Percentiles rank a stretch among this genome's conserved stretches.
Evolutionary conservation across 2,113 vertebrate species (phyloP).

Genomic region (Pleuronectes platessa): DNA sequence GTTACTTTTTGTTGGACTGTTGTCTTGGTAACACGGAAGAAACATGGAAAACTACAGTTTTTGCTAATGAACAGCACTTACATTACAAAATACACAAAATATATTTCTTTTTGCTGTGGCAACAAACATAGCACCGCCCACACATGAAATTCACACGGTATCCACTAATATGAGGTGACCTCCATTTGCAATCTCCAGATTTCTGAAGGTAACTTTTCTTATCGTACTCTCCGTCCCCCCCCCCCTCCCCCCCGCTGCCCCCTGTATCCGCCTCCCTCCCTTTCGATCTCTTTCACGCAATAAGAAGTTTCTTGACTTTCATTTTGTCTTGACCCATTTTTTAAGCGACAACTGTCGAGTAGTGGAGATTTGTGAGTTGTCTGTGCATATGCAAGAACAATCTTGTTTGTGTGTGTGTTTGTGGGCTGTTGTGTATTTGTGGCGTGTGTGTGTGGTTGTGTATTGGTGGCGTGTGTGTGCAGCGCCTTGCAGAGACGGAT

Average conservation of each 20-base stretch:
- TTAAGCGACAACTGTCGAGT: constrained; percentile 63
- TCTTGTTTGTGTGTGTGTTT: not conserved
- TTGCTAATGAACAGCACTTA: constrained; percentile 16
- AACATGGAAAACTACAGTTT: constrained; percentile 37
- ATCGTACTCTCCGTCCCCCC: constrained; percentile 27
- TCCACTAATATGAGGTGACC: constrained; percentile 28
- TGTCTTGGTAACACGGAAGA: constrained; percentile 65
- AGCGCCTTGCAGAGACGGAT: constrained; percentile 42
- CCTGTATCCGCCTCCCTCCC: constrained; percentile 35
- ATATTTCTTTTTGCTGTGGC: no score
- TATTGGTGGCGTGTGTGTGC: constrained; percentile 21
- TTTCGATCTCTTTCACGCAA: constrained; percentile 57
- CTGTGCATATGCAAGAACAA: constrained; percentile 42
- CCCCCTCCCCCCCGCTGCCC: constrained; percentile 7
- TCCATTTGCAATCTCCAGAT: constrained; percentile 39
- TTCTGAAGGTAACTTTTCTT: constrained; percentile 56
- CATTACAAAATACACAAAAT: no score
- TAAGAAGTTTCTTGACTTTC: constrained; percentile 57
- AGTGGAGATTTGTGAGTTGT: constrained; percentile 59
- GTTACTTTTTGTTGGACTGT: constrained; percentile 56
- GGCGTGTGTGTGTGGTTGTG: constrained; percentile 14
- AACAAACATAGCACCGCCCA: no score
- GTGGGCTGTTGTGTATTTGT: constrained; percentile 3
- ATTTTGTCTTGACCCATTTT: constrained; percentile 73
- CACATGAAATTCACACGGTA: constrained; percentile 2